Percentiles rank a stretch among this genome's conserved stretches.
Evolutionary conservation across 30 jellyfish, hydroid and myxozoan genomes (phyloP).

Genomic region (Turritopsis dohrnii): DNA sequence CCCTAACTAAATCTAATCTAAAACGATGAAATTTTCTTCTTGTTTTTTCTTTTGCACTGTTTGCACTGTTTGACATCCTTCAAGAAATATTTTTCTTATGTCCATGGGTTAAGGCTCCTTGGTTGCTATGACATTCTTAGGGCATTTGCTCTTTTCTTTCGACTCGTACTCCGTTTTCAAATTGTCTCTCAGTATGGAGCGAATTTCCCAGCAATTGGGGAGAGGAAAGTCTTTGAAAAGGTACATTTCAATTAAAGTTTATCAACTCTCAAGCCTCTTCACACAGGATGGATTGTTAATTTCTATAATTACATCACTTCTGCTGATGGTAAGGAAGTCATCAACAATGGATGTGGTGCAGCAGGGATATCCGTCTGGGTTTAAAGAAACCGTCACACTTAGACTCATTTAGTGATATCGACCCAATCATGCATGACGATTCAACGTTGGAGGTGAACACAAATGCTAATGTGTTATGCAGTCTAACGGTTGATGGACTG

Average conservation of each 20-base stretch:
- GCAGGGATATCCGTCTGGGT: neutral
- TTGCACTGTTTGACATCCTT: too few species aligned
- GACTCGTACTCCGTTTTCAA: too few species aligned
- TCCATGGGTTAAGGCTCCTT: too few species aligned
- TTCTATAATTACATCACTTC: slow-evolving; percentile 25
- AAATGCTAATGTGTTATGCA: neutral
- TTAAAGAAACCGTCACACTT: neutral
- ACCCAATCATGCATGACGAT: slow-evolving; percentile 6
- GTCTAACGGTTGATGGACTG: neutral
- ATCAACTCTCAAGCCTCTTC: slow-evolving; percentile 27
- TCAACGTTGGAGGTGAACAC: neutral
- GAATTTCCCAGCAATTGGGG: slow-evolving; percentile 6
- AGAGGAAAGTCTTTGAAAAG: slow-evolving; percentile 15
- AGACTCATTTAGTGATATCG: slow-evolving; percentile 4
- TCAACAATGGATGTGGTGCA: slow-evolving; percentile 10
- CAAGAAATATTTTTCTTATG: too few species aligned
- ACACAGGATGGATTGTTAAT: slow-evolving; percentile 26
- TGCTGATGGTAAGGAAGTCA: slow-evolving; percentile 10
- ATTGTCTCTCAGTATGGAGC: too few species aligned
- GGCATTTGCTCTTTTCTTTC: too few species aligned
- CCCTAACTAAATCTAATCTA: too few species aligned
- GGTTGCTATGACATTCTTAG: too few species aligned
- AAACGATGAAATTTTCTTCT: too few species aligned
- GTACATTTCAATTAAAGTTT: slow-evolving; percentile 8
- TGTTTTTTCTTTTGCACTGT: too few species aligned